Evolutionary conservation across 92 coral and sea anemone genomes (phyloP).

Genomic region (Siderastrea siderea): DNA sequence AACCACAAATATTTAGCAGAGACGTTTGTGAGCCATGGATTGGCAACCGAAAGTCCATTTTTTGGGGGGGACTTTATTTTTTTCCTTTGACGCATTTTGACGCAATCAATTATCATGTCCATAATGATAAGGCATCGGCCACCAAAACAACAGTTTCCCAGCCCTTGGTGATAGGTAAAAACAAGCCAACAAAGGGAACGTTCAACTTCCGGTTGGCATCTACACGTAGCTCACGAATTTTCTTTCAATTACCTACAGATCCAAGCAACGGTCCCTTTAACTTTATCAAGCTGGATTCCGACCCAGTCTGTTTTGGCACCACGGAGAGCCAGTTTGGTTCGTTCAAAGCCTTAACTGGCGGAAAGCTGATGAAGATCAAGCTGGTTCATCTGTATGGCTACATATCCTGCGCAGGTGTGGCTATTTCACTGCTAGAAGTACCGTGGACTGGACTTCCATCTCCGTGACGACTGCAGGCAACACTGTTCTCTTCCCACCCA

Average conservation of each 20-base stretch:
- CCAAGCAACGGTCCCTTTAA: neutral
- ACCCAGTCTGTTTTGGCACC: slow-evolving; percentile 8
- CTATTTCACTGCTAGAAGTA: neutral
- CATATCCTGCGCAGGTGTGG: slow-evolving; percentile 4
- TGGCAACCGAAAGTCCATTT: too few relatives aligned
- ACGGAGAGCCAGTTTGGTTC: neutral
- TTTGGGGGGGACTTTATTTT: too few relatives aligned
- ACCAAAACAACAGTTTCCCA: too few relatives aligned
- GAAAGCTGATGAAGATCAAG: neutral
- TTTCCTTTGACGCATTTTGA: too few relatives aligned
- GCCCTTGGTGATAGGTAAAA: neutral
- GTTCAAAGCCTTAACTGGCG: neutral
- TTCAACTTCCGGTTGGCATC: too few relatives aligned
- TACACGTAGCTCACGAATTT: too few relatives aligned
- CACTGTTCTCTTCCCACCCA: neutral
- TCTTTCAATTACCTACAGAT: neutral
- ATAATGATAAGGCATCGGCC: too few relatives aligned
- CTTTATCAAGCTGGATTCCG: neutral
- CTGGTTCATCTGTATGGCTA: slow-evolving; percentile 18
- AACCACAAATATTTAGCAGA: too few relatives aligned
- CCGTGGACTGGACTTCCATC: neutral
- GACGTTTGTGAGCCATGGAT: too few relatives aligned
- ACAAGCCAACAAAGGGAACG: too few relatives aligned
- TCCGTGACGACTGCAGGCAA: neutral
- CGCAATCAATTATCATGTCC: too few relatives aligned